Evolutionary conservation across 1,140 invertebrate genomes (phyloP), one percentile per base, ranked within the genome.

Genomic region (Lepidurus couesii): DNA sequence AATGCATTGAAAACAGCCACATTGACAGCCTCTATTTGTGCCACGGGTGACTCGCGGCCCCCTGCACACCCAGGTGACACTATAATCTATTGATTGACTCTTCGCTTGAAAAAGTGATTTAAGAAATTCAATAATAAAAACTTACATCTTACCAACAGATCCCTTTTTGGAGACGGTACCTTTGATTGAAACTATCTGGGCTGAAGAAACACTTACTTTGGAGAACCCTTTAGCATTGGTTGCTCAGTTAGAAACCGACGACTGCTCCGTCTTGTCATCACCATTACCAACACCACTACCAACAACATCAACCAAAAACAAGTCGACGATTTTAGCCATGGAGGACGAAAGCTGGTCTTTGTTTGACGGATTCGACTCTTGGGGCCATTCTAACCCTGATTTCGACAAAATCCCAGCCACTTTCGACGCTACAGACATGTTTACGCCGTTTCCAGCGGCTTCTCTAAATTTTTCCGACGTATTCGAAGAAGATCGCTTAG

Each of bases 1-100:
- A 65, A 13, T 65, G 53, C 53, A n/a, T 65, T 65, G 53, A 65
- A 65, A 65, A 65, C 53, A 65, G 53, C 53, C 53, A 65, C 53
- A 21, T 65, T 65, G 53, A 13, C 53, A 65, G 53, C 53, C 53
- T 65, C 53, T 65, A 65, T 21, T 65, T 65, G 53, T 65, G 53
- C 53, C 53, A 65, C 53, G 53, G 53, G 53, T 65, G 53, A 65
- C 53, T 65, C 53, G 53, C 53, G 53, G 53, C 53, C 53, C 53
- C 53, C 53, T 65, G 16, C 8, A 21, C 7, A 21, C 53, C 53
- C 16, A 65, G 53, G 53, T 65, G 21, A 65, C 45, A 47, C 45
- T 47, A 11, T 47, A 11, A 11, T 47, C 45, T 65, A 65, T 16
- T 0, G 53, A 7, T 65, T 21, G 7, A 65, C 6, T 65, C 9